Conservation (phyloP, 2,113 vertebrate genomes). For the Heloderma charlesbogerti region DNA sequence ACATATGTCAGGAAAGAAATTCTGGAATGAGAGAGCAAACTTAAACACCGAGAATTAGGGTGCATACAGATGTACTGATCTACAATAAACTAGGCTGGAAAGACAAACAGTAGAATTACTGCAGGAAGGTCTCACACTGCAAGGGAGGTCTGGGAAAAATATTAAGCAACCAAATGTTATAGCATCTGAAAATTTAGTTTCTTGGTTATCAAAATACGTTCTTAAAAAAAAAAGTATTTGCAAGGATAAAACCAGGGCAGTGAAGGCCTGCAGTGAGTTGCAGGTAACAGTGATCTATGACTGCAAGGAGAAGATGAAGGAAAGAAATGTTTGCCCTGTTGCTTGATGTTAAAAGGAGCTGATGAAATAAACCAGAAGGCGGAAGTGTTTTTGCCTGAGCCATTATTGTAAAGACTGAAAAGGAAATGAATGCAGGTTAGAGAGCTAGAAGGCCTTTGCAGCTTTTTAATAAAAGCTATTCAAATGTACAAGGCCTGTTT, state of each 20-base stretch:
- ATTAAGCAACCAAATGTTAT: neutral
- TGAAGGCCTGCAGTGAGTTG: neutral
- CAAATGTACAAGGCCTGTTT: neutral
- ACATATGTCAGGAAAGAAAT: neutral
- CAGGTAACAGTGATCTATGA: neutral
- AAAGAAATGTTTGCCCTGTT: neutral
- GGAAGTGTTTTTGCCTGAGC: neutral
- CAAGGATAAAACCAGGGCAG: neutral
- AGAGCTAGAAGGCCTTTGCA: neutral
- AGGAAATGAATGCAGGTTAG: neutral
- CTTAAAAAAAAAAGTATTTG: neutral
- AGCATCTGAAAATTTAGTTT: neutral
- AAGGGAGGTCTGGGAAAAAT: neutral
- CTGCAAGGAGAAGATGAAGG: neutral
- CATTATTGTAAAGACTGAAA: neutral
- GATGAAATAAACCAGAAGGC: neutral
- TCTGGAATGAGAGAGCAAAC: neutral
- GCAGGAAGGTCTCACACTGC: too few relatives aligned
- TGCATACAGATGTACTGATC: neutral
- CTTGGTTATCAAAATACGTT: neutral
- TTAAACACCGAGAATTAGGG: neutral
- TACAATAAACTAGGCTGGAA: neutral
- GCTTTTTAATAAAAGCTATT: neutral
- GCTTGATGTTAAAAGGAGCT: neutral
- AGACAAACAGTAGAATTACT: too few relatives aligned